Conservation (phyloP, 1,140 invertebrate species). For the Plodia interpunctella region DNA sequence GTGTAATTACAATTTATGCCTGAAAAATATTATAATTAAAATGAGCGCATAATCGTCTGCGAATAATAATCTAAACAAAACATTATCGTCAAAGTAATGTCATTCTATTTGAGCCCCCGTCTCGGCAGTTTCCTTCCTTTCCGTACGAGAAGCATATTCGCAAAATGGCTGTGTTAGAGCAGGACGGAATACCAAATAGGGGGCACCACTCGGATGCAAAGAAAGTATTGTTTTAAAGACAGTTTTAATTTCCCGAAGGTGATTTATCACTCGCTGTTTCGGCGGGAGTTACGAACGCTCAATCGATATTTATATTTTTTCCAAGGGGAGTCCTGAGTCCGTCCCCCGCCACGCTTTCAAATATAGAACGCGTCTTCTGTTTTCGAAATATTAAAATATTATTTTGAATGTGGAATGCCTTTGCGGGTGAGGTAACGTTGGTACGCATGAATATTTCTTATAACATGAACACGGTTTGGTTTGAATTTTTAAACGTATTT, state of each 20-base stretch:
- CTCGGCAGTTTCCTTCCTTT: slow-evolving; percentile 26
- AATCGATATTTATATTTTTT: slow-evolving; percentile 52
- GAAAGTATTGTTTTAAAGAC: slow-evolving; percentile 74
- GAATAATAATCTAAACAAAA: slow-evolving; percentile 31
- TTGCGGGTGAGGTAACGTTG: slow-evolving; percentile 60
- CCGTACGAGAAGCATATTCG: slow-evolving; percentile 25
- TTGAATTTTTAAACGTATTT: slow-evolving; percentile 45
- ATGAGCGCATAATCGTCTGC: slow-evolving; percentile 25
- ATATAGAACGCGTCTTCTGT: slow-evolving; percentile 62
- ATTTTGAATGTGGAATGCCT: slow-evolving; percentile 61
- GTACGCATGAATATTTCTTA: slow-evolving; percentile 42
- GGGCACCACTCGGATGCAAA: slow-evolving; percentile 41
- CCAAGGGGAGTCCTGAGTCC: slow-evolving; percentile 32
- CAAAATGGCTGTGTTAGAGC: slow-evolving; percentile 14
- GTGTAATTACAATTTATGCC: neutral
- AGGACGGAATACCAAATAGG: slow-evolving; percentile 23
- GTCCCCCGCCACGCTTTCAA: slow-evolving; percentile 65
- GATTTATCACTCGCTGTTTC: slow-evolving; percentile 65
- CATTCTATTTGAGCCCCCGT: slow-evolving; percentile 24
- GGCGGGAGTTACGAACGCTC: slow-evolving; percentile 44
- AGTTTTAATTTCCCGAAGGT: slow-evolving; percentile 75
- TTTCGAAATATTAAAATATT: slow-evolving; percentile 50
- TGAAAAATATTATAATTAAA: slow-evolving; percentile 20
- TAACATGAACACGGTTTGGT: slow-evolving; percentile 14
- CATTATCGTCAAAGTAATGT: slow-evolving; percentile 30